A percentile compares a stretch with the other conserved stretches of the same genome.
Evolutionary conservation across 1,140 invertebrate genomes (phyloP).

Genomic region (Caenorhabditis brenneri): DNA sequence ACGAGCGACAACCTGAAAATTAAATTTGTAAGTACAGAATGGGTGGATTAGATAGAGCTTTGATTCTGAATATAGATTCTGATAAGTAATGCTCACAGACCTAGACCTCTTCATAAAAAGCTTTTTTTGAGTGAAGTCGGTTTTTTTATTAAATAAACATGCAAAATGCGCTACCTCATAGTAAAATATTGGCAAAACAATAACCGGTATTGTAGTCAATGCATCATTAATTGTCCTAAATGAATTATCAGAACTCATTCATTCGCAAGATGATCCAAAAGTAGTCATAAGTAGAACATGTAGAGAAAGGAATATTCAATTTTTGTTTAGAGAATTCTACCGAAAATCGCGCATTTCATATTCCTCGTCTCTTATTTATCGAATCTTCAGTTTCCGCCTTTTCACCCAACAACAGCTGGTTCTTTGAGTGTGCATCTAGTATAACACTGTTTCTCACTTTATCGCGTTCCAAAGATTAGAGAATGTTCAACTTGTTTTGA

Average conservation of each 20-base stretch:
- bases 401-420: neutral
- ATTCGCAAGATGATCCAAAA: neutral
- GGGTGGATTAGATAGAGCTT: too few species aligned
- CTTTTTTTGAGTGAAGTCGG: too few species aligned
- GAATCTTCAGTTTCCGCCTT: neutral
- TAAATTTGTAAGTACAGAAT: too few species aligned
- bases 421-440: neutral
- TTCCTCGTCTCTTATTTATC: neutral
- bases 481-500: neutral
- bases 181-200: constrained; percentile 13
- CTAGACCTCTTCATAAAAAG: too few species aligned
- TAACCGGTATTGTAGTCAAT: neutral
- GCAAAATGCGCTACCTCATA: constrained; percentile 42
- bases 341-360: neutral
- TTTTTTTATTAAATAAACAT: too few species aligned
- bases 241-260: neutral
- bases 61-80: too few species aligned
- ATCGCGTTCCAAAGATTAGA: too few species aligned
- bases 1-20: constrained; percentile 33
- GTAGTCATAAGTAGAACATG: neutral
- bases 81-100: too few species aligned
- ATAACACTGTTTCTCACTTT: too few species aligned
- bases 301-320: neutral
- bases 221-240: neutral
- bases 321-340: neutral